Conservation (phyloP, 2,797 vertebrate genomes). For the Chiloscyllium punctatum region DNA sequence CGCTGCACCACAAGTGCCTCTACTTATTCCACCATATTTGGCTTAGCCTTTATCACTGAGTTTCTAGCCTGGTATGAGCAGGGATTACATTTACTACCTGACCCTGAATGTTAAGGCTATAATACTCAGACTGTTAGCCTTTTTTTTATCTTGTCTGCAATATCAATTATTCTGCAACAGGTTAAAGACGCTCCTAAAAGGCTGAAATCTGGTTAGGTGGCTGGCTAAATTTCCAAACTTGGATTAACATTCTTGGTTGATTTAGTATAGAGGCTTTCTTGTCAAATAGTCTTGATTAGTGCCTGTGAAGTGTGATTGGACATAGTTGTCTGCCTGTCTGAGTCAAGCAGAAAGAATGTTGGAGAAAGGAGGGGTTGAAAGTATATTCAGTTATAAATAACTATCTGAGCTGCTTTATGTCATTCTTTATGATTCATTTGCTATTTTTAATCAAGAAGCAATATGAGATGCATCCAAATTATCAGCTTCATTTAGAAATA, state of each 20-base stretch:
- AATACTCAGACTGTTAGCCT: not conserved
- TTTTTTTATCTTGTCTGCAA: too few relatives aligned
- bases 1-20: too few relatives aligned
- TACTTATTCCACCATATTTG: not conserved
- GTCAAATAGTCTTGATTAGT: not conserved
- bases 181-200: not conserved
- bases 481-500: constrained; percentile 9
- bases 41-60: not conserved
- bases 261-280: not conserved
- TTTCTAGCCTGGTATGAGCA: not conserved
- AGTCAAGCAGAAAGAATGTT: not conserved
- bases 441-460: constrained; percentile 21
- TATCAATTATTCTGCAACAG: not conserved
- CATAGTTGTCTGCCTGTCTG: not conserved
- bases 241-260: not conserved
- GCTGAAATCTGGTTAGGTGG: not conserved
- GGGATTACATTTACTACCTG: too few relatives aligned
- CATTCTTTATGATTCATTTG: not conserved
- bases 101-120: not conserved
- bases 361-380: not conserved
- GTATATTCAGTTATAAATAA: constrained; percentile 6
- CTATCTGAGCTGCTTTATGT: not conserved
- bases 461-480: not conserved
- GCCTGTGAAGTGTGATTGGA: not conserved
- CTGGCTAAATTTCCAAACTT: not conserved